Conservation (phyloP, 2,113 vertebrate species). For the Centrocercus urophasianus region DNA sequence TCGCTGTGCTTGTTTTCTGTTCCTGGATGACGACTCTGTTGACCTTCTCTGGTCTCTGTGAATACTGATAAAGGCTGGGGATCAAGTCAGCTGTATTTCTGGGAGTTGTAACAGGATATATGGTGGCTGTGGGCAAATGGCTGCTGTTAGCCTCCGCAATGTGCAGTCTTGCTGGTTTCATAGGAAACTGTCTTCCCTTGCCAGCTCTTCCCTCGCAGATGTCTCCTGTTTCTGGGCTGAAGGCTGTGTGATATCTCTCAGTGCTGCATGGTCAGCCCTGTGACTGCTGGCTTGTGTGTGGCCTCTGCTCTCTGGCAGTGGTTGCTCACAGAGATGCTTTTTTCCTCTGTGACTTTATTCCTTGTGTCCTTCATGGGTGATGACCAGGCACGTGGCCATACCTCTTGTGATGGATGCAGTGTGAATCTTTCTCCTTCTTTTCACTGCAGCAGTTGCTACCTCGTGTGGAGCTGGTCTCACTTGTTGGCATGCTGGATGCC, state of each 20-base stretch:
- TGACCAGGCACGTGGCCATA: background rate
- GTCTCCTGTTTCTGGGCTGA: constrained; percentile 23
- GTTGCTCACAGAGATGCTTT: background rate
- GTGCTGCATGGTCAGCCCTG: background rate
- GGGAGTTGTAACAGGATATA: background rate
- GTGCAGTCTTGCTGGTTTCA: background rate
- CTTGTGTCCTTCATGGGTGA: background rate
- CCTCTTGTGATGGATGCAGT: background rate
- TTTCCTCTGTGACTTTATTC: background rate
- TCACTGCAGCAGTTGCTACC: background rate
- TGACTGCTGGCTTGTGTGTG: background rate
- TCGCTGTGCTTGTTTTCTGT: background rate
- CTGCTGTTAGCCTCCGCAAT: background rate
- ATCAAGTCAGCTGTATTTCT: constrained; percentile 11
- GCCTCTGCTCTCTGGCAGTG: background rate
- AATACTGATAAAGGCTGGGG: background rate
- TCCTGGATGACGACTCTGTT: constrained; percentile 46
- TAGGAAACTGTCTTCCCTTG: background rate
- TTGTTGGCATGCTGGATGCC: background rate
- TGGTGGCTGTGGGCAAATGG: background rate
- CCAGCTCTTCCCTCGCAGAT: background rate
- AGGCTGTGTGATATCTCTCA: background rate
- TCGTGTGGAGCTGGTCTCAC: background rate
- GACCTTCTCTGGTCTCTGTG: constrained; percentile 46
- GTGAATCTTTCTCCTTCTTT: background rate